Conservation (phyloP, 2,888 invertebrate genomes). For the Augiades crinisus region DNA sequence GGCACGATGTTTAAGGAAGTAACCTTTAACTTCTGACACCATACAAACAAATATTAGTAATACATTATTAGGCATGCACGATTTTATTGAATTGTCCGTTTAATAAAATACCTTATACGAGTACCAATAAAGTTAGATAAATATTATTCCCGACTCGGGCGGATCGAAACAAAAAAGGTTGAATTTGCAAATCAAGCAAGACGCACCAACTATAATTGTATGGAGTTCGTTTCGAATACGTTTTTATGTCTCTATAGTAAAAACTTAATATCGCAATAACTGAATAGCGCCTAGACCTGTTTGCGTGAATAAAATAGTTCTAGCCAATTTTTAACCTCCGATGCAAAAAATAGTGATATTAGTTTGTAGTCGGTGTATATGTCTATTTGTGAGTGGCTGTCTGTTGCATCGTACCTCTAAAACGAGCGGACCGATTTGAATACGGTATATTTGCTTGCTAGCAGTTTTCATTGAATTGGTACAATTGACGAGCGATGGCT, state of each 20-base stretch:
- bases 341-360: neutral
- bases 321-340: neutral
- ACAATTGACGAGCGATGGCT: too few species aligned
- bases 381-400: too few species aligned
- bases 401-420: too few species aligned
- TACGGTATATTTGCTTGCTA: too few species aligned
- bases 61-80: slow-evolving; percentile 68
- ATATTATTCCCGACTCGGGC: neutral
- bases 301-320: slow-evolving; percentile 17
- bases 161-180: neutral
- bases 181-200: neutral
- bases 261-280: slow-evolving; percentile 22
- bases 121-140: slow-evolving; percentile 3
- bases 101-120: slow-evolving; percentile 5
- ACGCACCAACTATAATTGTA: neutral
- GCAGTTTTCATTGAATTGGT: too few species aligned
- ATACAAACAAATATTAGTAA: slow-evolving; percentile 67
- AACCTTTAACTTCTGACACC: slow-evolving; percentile 72
- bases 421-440: too few species aligned
- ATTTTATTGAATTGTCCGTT: slow-evolving; percentile 43
- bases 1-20: slow-evolving; percentile 66
- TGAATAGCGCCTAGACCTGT: slow-evolving; percentile 15
- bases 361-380: neutral
- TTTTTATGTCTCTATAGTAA: slow-evolving; percentile 9
- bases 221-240: slow-evolving; percentile 8